Base-by-base conservation (phyloP, 2,888 invertebrate genomes). In the Ecliptopera silaceata region DNA sequence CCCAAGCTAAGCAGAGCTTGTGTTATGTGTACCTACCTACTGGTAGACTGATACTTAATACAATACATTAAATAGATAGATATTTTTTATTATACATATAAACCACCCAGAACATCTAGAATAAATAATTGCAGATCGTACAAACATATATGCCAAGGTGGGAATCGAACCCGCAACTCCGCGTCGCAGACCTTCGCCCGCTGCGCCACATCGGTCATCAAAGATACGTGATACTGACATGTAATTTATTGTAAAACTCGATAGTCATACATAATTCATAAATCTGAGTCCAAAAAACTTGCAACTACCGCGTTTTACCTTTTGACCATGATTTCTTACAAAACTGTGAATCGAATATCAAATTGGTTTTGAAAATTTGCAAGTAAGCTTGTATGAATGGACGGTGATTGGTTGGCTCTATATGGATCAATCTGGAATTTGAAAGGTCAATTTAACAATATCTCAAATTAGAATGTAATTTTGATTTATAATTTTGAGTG, bases 381-480 rank as follows among this genome's bases (percentile, higher is more conserved):
- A 88, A 88, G 87, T 89, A 88, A 88, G 80, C 75, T 68, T 55
- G 47, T 64, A 66, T 86, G 86, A 89, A 88, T 87, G 65, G 62
- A 54, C 58, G 69, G 71, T 86, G 84, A 87, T 87, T 86, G 84
- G 49, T 63, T 60, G 84, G 49, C 63, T 58, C 69, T 47, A 47
- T 47, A 47, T 47, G 11, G 39, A 45, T 10, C 29, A 29, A 48
- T 26, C 6, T 3, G 41, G 52, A 38, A 45, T 44, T 52, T 46
- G 36, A 26, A 48, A 56, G 32, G 38, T 34, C 8, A 39, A 34
- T 46, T 46, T 12, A 26, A 65, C 65, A 65, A 65, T 63, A 44
- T 38, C 46, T 41, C 56, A 56, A 63, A 63, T 65, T 60, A 54
- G 48, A 42, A 12, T 12, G 17, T 42, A 8, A 10, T 10, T 56